Evolutionary conservation across 2,888 invertebrate species (phyloP).

Genomic region (Acronicta alni): DNA sequence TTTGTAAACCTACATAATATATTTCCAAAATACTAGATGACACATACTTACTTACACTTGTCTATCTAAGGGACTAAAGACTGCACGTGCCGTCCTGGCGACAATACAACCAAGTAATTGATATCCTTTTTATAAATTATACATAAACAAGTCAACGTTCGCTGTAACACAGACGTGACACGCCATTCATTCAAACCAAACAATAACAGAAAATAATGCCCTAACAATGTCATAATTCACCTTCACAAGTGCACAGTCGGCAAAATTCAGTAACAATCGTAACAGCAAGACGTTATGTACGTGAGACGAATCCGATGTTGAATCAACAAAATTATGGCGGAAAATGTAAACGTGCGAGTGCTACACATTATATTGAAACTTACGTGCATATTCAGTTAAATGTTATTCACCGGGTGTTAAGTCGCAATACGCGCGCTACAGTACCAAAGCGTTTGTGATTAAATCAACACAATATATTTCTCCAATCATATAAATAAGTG

Average conservation of each 20-base stretch:
- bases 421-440: slow-evolving; percentile 32
- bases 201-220: slow-evolving; percentile 23
- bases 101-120: too few species aligned
- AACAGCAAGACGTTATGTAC: slow-evolving; percentile 69
- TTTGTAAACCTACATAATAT: too few species aligned
- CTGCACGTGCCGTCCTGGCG: too few species aligned
- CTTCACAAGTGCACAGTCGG: slow-evolving; percentile 50
- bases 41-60: too few species aligned
- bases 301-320: slow-evolving; percentile 83
- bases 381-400: slow-evolving; percentile 54
- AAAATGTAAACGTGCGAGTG: slow-evolving; percentile 74
- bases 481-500: slow-evolving; percentile 13
- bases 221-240: slow-evolving; percentile 40
- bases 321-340: slow-evolving; percentile 81
- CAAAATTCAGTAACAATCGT: slow-evolving; percentile 56
- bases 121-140: too few species aligned
- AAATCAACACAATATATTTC: background rate
- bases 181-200: slow-evolving; percentile 8
- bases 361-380: slow-evolving; percentile 49
- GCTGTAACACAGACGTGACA: background rate
- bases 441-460: slow-evolving; percentile 15
- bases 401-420: slow-evolving; percentile 50
- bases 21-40: too few species aligned
- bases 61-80: too few species aligned
- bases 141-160: too few species aligned